Conservation (phyloP, 2,113 vertebrate genomes). For the Ailuropoda melanoleuca region DNA sequence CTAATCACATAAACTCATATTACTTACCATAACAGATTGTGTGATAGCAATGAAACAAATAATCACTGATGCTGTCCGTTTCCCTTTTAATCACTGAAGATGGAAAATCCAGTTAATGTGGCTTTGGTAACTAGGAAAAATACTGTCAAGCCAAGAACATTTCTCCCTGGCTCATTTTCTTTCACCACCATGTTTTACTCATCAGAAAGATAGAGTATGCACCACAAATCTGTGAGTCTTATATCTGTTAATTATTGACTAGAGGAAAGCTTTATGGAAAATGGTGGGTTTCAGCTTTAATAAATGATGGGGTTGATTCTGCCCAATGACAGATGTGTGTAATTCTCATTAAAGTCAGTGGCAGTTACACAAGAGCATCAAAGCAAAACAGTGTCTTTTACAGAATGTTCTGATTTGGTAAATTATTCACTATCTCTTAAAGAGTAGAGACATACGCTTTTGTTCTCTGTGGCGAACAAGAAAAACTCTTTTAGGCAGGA, state of each 20-base stretch:
- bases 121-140: not conserved
- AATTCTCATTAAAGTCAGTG: constrained; percentile 73
- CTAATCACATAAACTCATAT: not conserved
- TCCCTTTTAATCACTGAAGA: not conserved
- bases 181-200: constrained; percentile 42
- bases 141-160: not conserved
- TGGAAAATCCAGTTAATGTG: not conserved
- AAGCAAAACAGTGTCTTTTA: constrained; percentile 66
- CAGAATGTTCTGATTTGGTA: constrained; percentile 70
- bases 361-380: constrained; percentile 68
- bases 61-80: not conserved
- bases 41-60: not conserved
- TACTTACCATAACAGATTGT: not conserved
- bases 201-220: constrained; percentile 41
- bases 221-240: constrained; percentile 53
- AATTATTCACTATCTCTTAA: constrained; percentile 67
- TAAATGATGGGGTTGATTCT: constrained; percentile 75
- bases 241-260: constrained; percentile 77
- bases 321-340: constrained; percentile 71
- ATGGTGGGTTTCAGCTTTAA: constrained; percentile 75
- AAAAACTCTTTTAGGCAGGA: not conserved
- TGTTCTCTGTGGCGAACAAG: constrained; percentile 52
- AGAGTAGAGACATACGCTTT: constrained; percentile 57
- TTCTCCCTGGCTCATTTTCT: constrained; percentile 36
- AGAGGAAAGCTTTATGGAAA: constrained; percentile 59